Evolutionary conservation across 2,113 vertebrate genomes (phyloP), one percentile per base, ranked within the genome.

Genomic region (Spilogale gracilis): DNA sequence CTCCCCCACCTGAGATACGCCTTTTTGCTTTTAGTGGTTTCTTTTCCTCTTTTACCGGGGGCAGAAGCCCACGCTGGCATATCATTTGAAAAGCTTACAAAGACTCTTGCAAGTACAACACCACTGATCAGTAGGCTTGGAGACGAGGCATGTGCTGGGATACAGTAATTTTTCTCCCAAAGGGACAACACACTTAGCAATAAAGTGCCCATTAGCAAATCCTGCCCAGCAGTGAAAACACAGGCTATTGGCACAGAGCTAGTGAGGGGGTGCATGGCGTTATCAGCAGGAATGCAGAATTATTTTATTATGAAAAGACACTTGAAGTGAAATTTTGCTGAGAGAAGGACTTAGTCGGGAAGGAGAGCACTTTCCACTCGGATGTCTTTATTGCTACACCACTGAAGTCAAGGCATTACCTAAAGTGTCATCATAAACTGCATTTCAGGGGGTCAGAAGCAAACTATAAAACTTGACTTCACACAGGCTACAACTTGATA

Each of bases 141-240:
- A 97, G 97, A 96, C 30, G 25, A 97, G 87, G 48, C 95, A 74
- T 91, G 97, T 6, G 5, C 97, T 67, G 67, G 95, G 95, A 97
- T 94, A 93, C 98, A 98, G 97, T 98, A 96, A 91, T 97, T 98
- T 98, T 95, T 94, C 91, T 98, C 98, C 98, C 97, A 96, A 43
- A 52, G 98, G 98, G 92, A 83, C 95, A 95, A 89, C 96, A 89
- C 98, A 98, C 96, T 97, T 93, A 82, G 95, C 90, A 89, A 96
- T 97, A 97, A 98, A 99, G 98, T 98, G 92, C 96, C 98, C 98
- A 98, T 98, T 98, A 98, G 98, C 97, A 96, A 97, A 96, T 96
- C 88, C 90, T 97, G 97, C 98, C 98, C 97, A 97, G 96, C 95
- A 84, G 97, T 89, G 97, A 90, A 91, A 97, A 98, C 87, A 80